phyloP scores from a whole-genome alignment of 2,797 vertebrate species.

The Lates japonicus region DNA sequence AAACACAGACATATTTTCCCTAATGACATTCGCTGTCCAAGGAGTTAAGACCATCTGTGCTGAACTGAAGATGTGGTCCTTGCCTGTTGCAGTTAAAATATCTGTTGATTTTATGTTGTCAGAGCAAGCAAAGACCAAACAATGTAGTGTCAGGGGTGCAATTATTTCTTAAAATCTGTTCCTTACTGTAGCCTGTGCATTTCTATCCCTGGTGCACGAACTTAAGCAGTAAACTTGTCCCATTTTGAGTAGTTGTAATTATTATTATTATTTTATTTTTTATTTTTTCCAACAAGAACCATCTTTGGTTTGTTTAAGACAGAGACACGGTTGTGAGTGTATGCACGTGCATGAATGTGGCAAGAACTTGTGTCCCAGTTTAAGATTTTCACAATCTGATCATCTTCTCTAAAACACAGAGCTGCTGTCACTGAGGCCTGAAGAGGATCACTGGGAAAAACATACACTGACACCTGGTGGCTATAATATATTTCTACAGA shows the following conservation, averaged over 20 bases:
- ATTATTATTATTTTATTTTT: neutral
- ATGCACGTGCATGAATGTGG: neutral
- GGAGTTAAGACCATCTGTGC: neutral
- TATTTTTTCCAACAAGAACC: no score
- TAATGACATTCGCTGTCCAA: conserved; percentile 16
- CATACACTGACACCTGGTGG: conserved; percentile 68
- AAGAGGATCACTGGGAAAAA: neutral
- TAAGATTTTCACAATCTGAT: neutral
- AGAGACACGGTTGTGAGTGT: neutral
- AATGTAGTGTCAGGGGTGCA: neutral
- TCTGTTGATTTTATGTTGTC: neutral
- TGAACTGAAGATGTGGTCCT: neutral
- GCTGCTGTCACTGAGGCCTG: neutral
- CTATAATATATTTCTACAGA: neutral
- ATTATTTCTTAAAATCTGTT: neutral
- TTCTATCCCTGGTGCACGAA: neutral
- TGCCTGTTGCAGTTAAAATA: neutral
- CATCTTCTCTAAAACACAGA: neutral
- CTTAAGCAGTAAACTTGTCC: neutral
- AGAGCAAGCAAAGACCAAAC: neutral
- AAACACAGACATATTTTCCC: conserved; percentile 57
- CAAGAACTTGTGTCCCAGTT: neutral
- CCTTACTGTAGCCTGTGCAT: neutral
- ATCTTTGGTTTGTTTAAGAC: neutral
- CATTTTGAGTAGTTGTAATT: neutral